Percentiles rank a stretch among this genome's conserved stretches.
phyloP scores from a whole-genome alignment of 35 echinoderm and acorn worm genomes.

The Holothuria glaberrima region DNA sequence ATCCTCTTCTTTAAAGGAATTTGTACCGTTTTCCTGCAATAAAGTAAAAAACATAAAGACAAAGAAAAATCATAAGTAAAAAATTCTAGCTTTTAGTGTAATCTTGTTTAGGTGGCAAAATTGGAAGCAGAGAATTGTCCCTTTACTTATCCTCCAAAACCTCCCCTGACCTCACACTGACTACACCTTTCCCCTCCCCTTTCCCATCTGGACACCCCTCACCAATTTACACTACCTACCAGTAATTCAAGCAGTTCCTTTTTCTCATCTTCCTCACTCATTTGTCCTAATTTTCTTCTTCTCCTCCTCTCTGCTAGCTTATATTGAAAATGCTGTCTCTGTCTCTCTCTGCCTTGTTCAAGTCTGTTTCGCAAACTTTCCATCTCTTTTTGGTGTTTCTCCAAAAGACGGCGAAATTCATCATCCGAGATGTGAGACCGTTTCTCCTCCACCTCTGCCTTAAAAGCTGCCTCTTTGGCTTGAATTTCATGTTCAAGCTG shows the following conservation, averaged over 20 bases:
- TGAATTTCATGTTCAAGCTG: constrained; percentile 71
- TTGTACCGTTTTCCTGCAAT: constrained; percentile 43
- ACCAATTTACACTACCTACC: no score
- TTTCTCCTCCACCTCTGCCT: constrained; percentile 60
- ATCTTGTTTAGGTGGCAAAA: no score
- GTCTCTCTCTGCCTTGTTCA: constrained; percentile 44
- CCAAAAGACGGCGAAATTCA: constrained; percentile 78
- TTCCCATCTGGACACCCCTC: no score
- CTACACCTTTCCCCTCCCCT: no score
- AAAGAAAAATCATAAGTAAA: no score
- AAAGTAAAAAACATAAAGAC: no score
- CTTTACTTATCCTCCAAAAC: no score
- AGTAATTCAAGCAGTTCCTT: constrained; percentile 48
- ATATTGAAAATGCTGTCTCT: constrained; percentile 70
- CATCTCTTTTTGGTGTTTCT: constrained; percentile 76
- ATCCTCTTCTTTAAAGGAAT: constrained; percentile 60
- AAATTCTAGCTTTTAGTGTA: not conserved
- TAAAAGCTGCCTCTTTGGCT: constrained; percentile 59
- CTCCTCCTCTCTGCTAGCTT: constrained; percentile 72
- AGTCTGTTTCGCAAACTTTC: constrained; percentile 67
- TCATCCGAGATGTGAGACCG: constrained; percentile 67
- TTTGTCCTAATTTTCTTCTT: not conserved
- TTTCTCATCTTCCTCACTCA: constrained; percentile 80
- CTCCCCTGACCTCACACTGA: no score
- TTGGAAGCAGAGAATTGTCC: no score